These are phyloP conservation scores for Cygnus buccinator DNA, from an alignment of 2,113 vertebrate species.

Conservation along the genomic window DNA sequence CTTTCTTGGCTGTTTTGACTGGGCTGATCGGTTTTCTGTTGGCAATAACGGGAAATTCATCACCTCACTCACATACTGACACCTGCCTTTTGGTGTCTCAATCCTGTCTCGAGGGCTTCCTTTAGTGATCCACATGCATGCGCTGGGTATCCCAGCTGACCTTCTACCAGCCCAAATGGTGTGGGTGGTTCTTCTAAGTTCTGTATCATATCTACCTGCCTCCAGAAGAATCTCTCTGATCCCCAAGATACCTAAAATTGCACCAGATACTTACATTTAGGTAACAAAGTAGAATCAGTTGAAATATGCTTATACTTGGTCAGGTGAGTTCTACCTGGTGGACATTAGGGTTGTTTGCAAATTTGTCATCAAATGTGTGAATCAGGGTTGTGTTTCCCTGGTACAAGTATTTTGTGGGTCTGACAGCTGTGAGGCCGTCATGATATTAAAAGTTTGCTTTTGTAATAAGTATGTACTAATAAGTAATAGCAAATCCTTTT, in stretches of 20 bases:
- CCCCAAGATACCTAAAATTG: background rate
- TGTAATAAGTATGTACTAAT: too few relatives aligned
- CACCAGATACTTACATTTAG: background rate
- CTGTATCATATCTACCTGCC: background rate
- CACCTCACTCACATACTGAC: background rate
- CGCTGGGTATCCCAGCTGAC: background rate
- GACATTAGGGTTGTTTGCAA: too few relatives aligned
- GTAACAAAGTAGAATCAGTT: background rate
- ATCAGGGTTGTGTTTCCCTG: background rate
- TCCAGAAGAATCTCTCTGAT: background rate
- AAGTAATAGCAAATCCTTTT: background rate
- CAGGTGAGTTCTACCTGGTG: background rate
- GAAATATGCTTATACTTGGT: background rate
- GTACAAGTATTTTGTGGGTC: background rate
- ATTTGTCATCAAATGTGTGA: background rate
- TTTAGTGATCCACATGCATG: background rate
- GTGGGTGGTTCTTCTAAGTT: background rate
- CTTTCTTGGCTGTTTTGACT: background rate
- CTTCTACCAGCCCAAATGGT: background rate
- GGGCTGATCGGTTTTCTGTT: background rate
- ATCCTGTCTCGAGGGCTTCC: background rate
- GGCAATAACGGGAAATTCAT: background rate
- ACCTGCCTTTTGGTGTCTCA: background rate
- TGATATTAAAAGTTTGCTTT: background rate
- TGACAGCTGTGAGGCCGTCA: background rate